A percentile compares a stretch with the other conserved stretches of the same genome.
Evolutionary conservation across 2,797 vertebrate genomes (phyloP).

Genomic region (Vipera ursinii): DNA sequence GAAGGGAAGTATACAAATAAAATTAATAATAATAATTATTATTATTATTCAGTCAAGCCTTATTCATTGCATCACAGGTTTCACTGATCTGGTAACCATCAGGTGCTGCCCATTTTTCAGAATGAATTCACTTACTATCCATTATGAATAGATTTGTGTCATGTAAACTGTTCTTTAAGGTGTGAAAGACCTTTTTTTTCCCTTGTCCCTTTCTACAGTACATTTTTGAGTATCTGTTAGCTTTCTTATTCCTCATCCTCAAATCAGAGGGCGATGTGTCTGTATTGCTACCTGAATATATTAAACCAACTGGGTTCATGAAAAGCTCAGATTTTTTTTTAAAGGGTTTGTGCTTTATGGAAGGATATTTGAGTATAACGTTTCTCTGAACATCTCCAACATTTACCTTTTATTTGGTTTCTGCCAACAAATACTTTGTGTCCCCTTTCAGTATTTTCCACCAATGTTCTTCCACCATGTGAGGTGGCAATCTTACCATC

Average conservation of each 20-base stretch:
- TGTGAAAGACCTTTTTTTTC: background rate
- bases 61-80: rapidly evolving
- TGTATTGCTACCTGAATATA: background rate
- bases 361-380: background rate
- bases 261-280: background rate
- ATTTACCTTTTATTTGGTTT: background rate
- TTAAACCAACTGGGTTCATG: background rate
- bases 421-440: background rate
- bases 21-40: too few relatives aligned
- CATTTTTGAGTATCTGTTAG: background rate
- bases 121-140: background rate
- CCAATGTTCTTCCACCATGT: background rate
- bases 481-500: background rate
- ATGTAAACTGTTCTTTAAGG: background rate
- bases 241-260: background rate
- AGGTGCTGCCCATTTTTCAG: background rate
- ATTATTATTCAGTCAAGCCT: background rate
- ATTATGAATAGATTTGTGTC: background rate
- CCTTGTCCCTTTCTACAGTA: background rate
- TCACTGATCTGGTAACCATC: background rate
- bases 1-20: too few relatives aligned
- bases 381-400: background rate
- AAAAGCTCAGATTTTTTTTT: background rate
- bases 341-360: background rate
- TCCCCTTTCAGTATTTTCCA: background rate